A percentile compares a stretch with the other conserved stretches of the same genome.
These are phyloP conservation scores for Leptopilina boulardi DNA, from an alignment of 1,140 invertebrate species.

Conservation along the genomic window DNA sequence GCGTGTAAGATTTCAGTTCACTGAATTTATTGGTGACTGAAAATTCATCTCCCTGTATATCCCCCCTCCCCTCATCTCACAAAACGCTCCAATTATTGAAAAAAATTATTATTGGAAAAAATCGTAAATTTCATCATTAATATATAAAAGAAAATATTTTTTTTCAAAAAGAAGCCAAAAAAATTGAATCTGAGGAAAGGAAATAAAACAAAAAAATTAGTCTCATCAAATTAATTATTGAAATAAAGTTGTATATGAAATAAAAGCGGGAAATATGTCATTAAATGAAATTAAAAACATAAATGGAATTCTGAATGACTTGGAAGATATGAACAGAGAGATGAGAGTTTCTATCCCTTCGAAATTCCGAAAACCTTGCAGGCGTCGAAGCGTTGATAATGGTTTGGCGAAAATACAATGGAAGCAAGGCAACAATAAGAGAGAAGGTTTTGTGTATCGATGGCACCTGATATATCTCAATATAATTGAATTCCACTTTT, in stretches of 20 bases:
- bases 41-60: neutral
- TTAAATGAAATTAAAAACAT: neutral
- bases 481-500: neutral
- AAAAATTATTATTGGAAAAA: too few relatives aligned
- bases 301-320: neutral
- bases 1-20: constrained; percentile 18
- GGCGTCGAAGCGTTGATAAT: constrained; percentile 46
- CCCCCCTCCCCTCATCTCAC: neutral
- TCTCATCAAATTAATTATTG: too few relatives aligned
- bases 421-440: neutral
- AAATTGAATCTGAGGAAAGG: too few relatives aligned
- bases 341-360: neutral
- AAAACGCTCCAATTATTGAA: neutral
- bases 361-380: constrained; percentile 41
- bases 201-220: too few relatives aligned
- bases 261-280: neutral
- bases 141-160: too few relatives aligned
- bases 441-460: neutral
- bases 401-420: constrained; percentile 13
- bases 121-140: too few relatives aligned
- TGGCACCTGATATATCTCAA: constrained; percentile 24
- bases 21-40: constrained; percentile 8
- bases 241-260: too few relatives aligned
- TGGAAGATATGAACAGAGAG: too few relatives aligned
- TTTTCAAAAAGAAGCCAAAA: too few relatives aligned